A percentile compares a stretch with the other conserved stretches of the same genome.
These are phyloP conservation scores for Hesperia comma DNA, from an alignment of 2,888 invertebrate species.

Conservation along the genomic window DNA sequence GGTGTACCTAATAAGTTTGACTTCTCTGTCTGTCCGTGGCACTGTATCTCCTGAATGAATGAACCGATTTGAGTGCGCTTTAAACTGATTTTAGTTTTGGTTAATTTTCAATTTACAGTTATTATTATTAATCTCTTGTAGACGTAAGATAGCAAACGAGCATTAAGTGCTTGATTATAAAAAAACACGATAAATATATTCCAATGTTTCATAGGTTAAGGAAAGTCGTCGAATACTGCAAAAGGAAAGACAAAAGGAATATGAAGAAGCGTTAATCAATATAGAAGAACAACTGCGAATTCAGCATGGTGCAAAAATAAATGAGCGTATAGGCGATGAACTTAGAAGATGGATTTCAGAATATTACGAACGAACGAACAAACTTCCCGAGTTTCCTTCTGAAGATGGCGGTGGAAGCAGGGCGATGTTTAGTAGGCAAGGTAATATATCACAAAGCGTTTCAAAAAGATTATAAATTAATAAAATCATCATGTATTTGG, in stretches of 20 bases:
- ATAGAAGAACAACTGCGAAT: conserved; percentile 86
- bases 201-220: conserved; percentile 61
- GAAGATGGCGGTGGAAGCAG: conserved; percentile 96
- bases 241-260: conserved; percentile 86
- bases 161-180: no score
- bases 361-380: conserved; percentile 91
- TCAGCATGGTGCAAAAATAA: conserved; percentile 89
- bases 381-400: conserved; percentile 95
- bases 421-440: conserved; percentile 91
- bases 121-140: background rate
- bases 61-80: no score
- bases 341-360: conserved; percentile 94
- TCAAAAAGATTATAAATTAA: no score
- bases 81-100: no score
- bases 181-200: no score
- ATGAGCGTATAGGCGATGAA: conserved; percentile 94
- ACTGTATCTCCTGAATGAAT: no score
- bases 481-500: no score
- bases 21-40: no score
- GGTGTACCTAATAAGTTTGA: no score
- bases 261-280: conserved; percentile 86
- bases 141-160: no score
- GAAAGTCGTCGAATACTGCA: conserved; percentile 86
- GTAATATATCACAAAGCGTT: no score
- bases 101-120: no score